Conservation (phyloP, 2,888 invertebrate genomes). For the Amaurobius ferox region DNA sequence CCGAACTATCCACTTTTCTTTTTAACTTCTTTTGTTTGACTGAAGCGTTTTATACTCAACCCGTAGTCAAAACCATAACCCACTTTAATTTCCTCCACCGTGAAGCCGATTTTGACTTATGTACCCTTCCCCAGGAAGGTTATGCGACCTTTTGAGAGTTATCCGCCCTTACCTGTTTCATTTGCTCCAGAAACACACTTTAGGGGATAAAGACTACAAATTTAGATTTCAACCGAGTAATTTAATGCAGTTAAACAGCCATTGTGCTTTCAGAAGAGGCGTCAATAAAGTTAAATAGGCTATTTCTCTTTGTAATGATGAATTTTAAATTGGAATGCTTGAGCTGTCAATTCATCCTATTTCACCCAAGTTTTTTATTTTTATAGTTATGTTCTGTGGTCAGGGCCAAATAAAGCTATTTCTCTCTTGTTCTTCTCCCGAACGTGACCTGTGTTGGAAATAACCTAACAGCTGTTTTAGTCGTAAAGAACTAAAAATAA, state of each 20-base stretch:
- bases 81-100: not conserved
- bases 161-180: not conserved
- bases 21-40: no score
- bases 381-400: no score
- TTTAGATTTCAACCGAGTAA: slow-evolving; percentile 14
- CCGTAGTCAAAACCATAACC: not conserved
- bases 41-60: not conserved
- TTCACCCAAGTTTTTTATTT: no score
- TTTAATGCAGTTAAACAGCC: slow-evolving; percentile 4
- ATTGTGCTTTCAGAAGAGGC: slow-evolving; percentile 33
- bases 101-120: not conserved
- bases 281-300: slow-evolving; percentile 5
- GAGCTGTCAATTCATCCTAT: no score
- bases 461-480: no score
- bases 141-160: not conserved
- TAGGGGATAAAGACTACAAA: slow-evolving; percentile 15
- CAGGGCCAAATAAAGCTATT: no score
- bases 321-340: not conserved
- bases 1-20: no score
- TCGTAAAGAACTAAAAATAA: no score
- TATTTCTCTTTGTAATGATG: not conserved
- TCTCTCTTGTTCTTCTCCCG: no score
- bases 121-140: not conserved
- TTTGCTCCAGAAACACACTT: slow-evolving; percentile 40
- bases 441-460: no score